Conservation (phyloP, 2,888 invertebrate genomes). For the Drosophila nigritarsus region DNA sequence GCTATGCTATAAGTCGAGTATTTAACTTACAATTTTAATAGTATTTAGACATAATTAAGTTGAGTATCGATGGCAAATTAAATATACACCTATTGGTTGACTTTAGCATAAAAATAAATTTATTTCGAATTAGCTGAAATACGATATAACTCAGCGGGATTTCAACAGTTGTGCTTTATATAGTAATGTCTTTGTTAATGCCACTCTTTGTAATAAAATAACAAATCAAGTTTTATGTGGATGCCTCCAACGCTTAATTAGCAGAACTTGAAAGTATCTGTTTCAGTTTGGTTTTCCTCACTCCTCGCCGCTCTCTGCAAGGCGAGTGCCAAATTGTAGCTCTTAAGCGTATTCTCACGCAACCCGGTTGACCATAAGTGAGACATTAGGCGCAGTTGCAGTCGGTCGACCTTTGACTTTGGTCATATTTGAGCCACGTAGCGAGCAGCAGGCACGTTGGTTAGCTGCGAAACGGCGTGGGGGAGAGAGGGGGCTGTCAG, state of each 20-base stretch:
- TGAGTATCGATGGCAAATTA: background rate
- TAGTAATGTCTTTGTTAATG: background rate
- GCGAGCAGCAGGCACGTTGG: slow-evolving; percentile 11
- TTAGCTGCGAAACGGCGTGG: background rate
- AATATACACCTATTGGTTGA: background rate
- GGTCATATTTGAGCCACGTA: slow-evolving; percentile 75
- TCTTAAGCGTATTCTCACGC: slow-evolving; percentile 54
- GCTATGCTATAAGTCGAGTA: background rate
- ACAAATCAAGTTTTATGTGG: background rate
- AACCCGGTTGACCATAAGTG: slow-evolving; percentile 67
- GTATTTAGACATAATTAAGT: background rate
- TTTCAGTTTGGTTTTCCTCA: background rate
- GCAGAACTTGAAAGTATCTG: slow-evolving; percentile 1
- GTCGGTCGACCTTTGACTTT: slow-evolving; percentile 72
- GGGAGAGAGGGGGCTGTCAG: slow-evolving; percentile 5
- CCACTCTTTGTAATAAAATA: background rate
- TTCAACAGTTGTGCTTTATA: background rate
- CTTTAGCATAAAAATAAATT: background rate
- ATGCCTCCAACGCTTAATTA: slow-evolving; percentile 1
- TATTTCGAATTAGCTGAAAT: background rate
- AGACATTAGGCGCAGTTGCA: slow-evolving; percentile 76
- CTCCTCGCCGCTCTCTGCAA: background rate
- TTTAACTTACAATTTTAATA: background rate
- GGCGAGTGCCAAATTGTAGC: slow-evolving; percentile 15
- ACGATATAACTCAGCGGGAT: background rate